These are phyloP conservation scores for Aethina tumida DNA, from an alignment of 1,140 invertebrate genomes.

Conservation along the genomic window DNA sequence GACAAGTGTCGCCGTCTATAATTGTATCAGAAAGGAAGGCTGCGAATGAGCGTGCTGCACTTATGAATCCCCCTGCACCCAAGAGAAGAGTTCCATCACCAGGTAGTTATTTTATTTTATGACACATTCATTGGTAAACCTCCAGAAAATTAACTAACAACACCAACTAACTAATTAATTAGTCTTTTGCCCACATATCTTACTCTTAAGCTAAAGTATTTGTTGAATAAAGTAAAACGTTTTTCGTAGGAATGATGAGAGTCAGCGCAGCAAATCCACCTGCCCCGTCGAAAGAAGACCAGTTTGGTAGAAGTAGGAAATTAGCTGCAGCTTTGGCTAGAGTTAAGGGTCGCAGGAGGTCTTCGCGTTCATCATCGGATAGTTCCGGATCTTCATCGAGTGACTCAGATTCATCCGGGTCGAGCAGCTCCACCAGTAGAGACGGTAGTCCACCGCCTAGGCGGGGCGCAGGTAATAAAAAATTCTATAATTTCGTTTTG, in stretches of 20 bases:
- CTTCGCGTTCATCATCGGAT: slow-evolving; percentile 37
- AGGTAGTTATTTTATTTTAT: slow-evolving; percentile 28
- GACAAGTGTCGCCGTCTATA: slow-evolving; percentile 43
- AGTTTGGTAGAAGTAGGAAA: slow-evolving; percentile 27
- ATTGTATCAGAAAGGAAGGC: slow-evolving; percentile 49
- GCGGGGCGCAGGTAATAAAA: slow-evolving; percentile 27
- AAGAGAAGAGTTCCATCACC: slow-evolving; percentile 39
- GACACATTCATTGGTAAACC: no score
- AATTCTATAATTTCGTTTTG: slow-evolving; percentile 3
- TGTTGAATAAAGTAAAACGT: slow-evolving; percentile 9
- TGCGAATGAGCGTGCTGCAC: slow-evolving; percentile 46
- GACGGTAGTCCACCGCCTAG: slow-evolving; percentile 30
- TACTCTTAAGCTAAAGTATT: no score
- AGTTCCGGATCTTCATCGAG: slow-evolving; percentile 44
- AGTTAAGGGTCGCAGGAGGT: slow-evolving; percentile 28
- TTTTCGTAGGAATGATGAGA: slow-evolving; percentile 33
- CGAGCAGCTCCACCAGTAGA: slow-evolving; percentile 36
- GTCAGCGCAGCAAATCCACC: slow-evolving; percentile 34
- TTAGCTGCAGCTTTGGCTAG: slow-evolving; percentile 31
- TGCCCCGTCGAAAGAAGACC: slow-evolving; percentile 29
- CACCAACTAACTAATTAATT: no score
- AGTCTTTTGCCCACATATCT: no score
- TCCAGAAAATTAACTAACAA: no score
- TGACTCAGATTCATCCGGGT: slow-evolving; percentile 33
- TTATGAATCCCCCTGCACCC: slow-evolving; percentile 61